Evolutionary conservation across 1,140 invertebrate genomes (phyloP), one percentile per base, ranked within the genome.

Genomic region (Drosophila malerkotliana): DNA sequence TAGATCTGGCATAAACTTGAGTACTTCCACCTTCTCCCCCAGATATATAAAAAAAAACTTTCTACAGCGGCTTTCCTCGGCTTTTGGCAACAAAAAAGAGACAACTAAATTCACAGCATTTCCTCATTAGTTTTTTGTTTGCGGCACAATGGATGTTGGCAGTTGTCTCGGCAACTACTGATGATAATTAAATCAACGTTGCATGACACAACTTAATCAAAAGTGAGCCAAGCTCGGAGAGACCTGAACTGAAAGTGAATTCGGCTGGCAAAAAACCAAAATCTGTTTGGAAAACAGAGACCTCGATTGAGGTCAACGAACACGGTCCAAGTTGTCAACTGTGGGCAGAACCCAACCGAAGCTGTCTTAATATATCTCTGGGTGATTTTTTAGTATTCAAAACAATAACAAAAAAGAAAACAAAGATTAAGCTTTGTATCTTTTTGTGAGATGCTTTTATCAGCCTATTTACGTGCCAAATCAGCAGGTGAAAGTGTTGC

Each of bases 171-270:
- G 60, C 58, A 26, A 51, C 64, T 84, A 51, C 64, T 84, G 72
- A 79, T 76, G 47, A 87, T 87, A 87, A 87, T 87, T 87, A 87
- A 87, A 87, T 87, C 82, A 87, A 64, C 83, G 82, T 87, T 87
- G 82, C 82, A 87, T 87, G 82, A 87, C 82, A 88, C 79, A 87
- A 87, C 82, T 88, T 82, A 79, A 87, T 87, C 82, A 87, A 87
- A 87, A 87, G 78, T 69, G 74, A 78, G 81, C 55, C 60, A 60
- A 58, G 63, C 69, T 37, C 10, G 34, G 34, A 37, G 34, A 37
- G 34, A 37, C 44, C 48, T 44, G 56, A 59, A 64, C 69, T 79
- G 82, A 87, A 87, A 87, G 82, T 87, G 82, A 87, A 87, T 85
- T 85, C 47, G 75, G 62, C 56, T 69, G 71, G 12, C 64, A 67